phyloP scores from a whole-genome alignment of 2,888 invertebrate species.

The Theretra japonica region DNA sequence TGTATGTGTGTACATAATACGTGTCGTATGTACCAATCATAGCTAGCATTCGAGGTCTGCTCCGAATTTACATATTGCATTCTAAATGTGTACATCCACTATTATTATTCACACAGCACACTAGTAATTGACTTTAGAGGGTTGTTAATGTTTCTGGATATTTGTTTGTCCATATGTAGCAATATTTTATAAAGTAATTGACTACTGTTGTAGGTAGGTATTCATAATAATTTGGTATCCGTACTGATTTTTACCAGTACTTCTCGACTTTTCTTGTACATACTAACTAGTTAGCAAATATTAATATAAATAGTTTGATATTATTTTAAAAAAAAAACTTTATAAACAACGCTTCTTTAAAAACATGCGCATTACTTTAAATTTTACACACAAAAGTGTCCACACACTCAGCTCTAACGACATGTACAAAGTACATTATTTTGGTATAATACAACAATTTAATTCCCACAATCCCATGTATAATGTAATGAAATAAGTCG shows the following conservation, averaged over 20 bases:
- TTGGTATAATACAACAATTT: neutral
- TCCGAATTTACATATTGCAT: constrained; percentile 76
- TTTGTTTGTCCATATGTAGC: neutral
- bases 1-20: constrained; percentile 26
- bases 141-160: neutral
- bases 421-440: neutral
- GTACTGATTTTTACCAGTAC: no score
- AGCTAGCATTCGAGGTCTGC: constrained; percentile 52
- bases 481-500: neutral
- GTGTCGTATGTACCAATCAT: constrained; percentile 57
- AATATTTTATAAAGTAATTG: neutral
- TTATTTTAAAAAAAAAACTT: neutral
- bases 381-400: no score
- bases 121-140: neutral
- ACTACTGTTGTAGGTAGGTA: neutral
- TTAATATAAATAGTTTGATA: no score
- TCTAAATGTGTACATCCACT: constrained; percentile 46
- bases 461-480: neutral
- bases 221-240: no score
- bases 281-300: no score
- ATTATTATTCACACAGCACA: constrained; percentile 9
- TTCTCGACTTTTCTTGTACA: no score
- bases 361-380: no score
- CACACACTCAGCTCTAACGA: neutral
- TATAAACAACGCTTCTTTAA: neutral